Evolutionary conservation across 2,113 vertebrate species (phyloP), one percentile per base, ranked within the genome.

Genomic region (Carassius gibelio): DNA sequence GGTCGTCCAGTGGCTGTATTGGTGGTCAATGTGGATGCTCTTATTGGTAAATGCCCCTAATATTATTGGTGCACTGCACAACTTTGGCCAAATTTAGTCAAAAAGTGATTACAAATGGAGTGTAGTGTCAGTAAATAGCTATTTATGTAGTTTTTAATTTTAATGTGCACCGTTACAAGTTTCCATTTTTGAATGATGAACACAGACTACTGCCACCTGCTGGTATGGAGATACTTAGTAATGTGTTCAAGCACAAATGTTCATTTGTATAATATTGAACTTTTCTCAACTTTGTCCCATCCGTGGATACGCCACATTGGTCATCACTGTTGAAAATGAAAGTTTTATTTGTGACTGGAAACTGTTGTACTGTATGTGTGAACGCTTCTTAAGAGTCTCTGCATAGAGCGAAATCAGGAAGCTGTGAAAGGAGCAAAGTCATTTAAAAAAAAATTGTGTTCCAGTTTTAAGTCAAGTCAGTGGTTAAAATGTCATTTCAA

Each of bases 391-490:
- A 75, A 45, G 78, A 84, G 77, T 72, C 69, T 62, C 85, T 75
- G 68, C 61, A 86, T 71, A 71, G 69, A 85, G 85, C 80, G 87
- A 83, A 90, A 64, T 78, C 87, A 86, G 57, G 68, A 88, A 75
- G 89, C 76, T 88, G 81, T 93, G 91, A 92, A 81, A 89, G 84
- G 75, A 87, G 89, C 89, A 90, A 90, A 91, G 81, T 85, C 86
- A 88, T 88, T 91, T 90, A 88, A 92, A 93, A 91, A 69, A 92
- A 93, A 91, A 69, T 15, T 69, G 77, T 62, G 85, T 88, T 89
- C 82, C 83, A 89, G 88, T 88, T 87, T 83, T 84, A 78, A 88
- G 86, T 91, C 90, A 87, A 71, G 81, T 92, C 78, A 87, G 87
- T 80, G 72, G 85, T 91, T 91, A 84, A 80, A 86, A 66, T 62